These are phyloP conservation scores for Drosophila phalerata DNA, from an alignment of 2,888 invertebrate species.

Conservation along the genomic window DNA sequence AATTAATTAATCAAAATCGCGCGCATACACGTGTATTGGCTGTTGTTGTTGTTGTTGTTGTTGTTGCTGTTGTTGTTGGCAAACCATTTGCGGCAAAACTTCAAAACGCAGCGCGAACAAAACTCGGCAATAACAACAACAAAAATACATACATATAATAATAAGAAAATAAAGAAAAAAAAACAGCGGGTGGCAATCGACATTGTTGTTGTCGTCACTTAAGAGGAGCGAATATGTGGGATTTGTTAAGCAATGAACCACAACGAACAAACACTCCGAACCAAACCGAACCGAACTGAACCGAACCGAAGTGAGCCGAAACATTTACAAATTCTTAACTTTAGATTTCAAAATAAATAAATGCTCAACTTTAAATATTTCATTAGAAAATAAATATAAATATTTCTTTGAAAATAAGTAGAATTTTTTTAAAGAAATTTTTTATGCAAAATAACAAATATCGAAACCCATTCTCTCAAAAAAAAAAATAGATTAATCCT, in stretches of 20 bases:
- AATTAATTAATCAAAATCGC: slow-evolving; percentile 81
- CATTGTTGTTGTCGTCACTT: slow-evolving; percentile 19
- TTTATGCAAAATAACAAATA: too few species aligned
- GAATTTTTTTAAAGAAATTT: too few species aligned
- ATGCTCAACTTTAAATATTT: not conserved
- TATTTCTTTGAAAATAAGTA: too few species aligned
- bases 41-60: slow-evolving; percentile 27
- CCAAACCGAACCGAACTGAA: slow-evolving; percentile 21
- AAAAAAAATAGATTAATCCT: too few species aligned
- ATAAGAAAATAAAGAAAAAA: slow-evolving; percentile 41
- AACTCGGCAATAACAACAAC: slow-evolving; percentile 24
- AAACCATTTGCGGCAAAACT: slow-evolving; percentile 75
- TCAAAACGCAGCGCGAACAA: slow-evolving; percentile 66
- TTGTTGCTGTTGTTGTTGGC: slow-evolving; percentile 49
- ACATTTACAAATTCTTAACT: not conserved
- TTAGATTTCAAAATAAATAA: too few species aligned
- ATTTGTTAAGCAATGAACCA: slow-evolving; percentile 53
- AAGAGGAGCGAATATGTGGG: slow-evolving; percentile 44
- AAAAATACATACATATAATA: slow-evolving; percentile 4
- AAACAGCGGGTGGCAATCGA: slow-evolving; percentile 57
- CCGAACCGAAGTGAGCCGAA: slow-evolving; percentile 8
- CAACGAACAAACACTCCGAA: slow-evolving; percentile 6
- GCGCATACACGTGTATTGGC: slow-evolving; percentile 62
- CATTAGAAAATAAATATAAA: too few species aligned
- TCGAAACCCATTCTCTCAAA: too few species aligned